Evolutionary conservation across 2,888 invertebrate genomes (phyloP), one percentile per base, ranked within the genome.

Genomic region (Argyresthia goedartella): DNA sequence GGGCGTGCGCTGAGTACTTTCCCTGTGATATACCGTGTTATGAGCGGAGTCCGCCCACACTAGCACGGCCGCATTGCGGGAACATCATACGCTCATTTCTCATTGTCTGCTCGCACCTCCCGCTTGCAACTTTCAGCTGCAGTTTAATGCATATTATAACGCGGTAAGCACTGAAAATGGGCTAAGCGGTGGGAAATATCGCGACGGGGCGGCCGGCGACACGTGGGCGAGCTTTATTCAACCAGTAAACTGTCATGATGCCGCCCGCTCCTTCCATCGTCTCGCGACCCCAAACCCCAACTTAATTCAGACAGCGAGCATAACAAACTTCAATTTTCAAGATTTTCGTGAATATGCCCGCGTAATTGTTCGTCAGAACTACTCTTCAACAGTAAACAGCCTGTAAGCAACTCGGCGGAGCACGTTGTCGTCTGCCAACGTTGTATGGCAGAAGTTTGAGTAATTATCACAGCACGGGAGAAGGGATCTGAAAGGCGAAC

Each of bases 81-180:
- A 66, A 70, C 73, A 77, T 82, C 81, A 81, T 73, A 69, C 73
- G 71, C 76, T 80, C 81, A 69, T 84, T 82, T 79, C 81, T 84
- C 84, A 81, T 82, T 78, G 84, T 81, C 81, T 76, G 72, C 71
- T 68, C 61, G 52, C 73, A 73, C 72, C 69, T 71, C 66, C 62
- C 61, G 54, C 63, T 25, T 25, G 67, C 69, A 78, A 80, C 73
- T 81, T 79, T 69, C 64, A 72, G 69, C 68, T 69, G 80, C 81
- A 81, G 75, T 82, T 81, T 82, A 84, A 84, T 85, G 82, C 85
- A 84, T 84, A 82, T 81, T 81, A 84, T 81, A 84, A 78, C 72
- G 72, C 72, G 69, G 77, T 79, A 77, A 84, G 77, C 70, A 76
- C 80, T 78, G 73, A 67, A 71, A 84, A 73, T 75, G 73, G 75